These are phyloP conservation scores for Aphodius sticticus DNA, from an alignment of 2,888 invertebrate species.

Conservation along the genomic window DNA sequence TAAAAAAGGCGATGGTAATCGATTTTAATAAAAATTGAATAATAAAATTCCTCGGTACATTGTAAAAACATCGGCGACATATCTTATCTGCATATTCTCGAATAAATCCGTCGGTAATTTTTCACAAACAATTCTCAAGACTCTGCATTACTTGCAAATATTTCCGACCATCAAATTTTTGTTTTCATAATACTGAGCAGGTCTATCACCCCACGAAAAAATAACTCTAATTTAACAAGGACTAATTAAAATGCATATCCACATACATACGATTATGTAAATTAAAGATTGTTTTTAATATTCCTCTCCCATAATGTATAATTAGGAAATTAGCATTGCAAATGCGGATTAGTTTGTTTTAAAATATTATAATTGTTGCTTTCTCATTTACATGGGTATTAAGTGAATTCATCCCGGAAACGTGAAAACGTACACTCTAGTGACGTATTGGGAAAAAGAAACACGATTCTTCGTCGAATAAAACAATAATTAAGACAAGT, in stretches of 20 bases:
- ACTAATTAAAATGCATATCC: neutral
- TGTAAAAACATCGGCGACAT: neutral
- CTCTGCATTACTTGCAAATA: neutral
- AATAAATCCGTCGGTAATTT: neutral
- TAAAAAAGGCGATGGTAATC: slow-evolving; percentile 35
- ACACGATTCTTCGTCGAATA: too few relatives aligned
- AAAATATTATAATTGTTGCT: slow-evolving; percentile 35
- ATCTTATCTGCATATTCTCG: slow-evolving; percentile 4
- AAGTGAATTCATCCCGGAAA: neutral
- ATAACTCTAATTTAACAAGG: neutral
- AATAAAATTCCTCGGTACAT: slow-evolving; percentile 5
- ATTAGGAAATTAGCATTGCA: slow-evolving; percentile 41
- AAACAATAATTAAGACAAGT: neutral
- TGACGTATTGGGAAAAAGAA: too few relatives aligned
- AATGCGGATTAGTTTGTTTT: slow-evolving; percentile 40
- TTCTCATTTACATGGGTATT: neutral
- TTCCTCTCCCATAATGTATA: slow-evolving; percentile 40
- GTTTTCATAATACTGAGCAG: neutral
- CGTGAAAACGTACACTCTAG: too few relatives aligned
- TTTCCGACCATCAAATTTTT: neutral
- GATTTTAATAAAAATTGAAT: slow-evolving; percentile 34
- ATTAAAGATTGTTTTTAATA: slow-evolving; percentile 19
- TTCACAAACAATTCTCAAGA: neutral
- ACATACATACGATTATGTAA: neutral
- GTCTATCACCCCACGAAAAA: neutral